phyloP scores from a whole-genome alignment of 92 coral and sea anemone species.

The Parazoanthus atlanticus region DNA sequence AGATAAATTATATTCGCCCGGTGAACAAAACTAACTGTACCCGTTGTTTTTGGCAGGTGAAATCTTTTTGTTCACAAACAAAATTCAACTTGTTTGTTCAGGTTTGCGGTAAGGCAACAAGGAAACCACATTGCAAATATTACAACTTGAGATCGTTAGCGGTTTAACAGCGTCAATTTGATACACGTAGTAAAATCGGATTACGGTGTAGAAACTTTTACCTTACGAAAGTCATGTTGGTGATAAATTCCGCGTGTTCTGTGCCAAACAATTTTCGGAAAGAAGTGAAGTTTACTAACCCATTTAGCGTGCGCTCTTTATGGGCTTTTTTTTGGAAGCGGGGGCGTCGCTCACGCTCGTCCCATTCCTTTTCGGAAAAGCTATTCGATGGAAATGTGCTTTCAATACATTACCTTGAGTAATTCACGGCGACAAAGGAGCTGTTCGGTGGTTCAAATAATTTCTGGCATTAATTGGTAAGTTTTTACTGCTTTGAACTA shows the following conservation, averaged over 20 bases:
- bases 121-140: not conserved
- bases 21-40: not conserved
- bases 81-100: not conserved
- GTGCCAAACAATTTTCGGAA: not conserved
- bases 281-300: not conserved
- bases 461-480: not conserved
- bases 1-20: not conserved
- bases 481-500: not conserved
- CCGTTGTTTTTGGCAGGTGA: not conserved
- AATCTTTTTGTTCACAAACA: not conserved
- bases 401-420: not conserved
- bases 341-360: not conserved
- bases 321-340: not conserved
- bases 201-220: not conserved
- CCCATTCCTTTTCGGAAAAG: not conserved
- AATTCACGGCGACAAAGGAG: not conserved
- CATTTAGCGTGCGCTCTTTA: not conserved
- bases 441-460: not conserved
- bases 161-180: not conserved
- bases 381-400: not conserved
- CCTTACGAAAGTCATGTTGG: not conserved
- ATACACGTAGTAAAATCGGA: not conserved
- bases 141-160: not conserved
- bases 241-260: not conserved
- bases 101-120: slow-evolving; percentile 4